Evolutionary conservation across 2,113 vertebrate genomes (phyloP).

Genomic region (Recurvirostra avosetta): DNA sequence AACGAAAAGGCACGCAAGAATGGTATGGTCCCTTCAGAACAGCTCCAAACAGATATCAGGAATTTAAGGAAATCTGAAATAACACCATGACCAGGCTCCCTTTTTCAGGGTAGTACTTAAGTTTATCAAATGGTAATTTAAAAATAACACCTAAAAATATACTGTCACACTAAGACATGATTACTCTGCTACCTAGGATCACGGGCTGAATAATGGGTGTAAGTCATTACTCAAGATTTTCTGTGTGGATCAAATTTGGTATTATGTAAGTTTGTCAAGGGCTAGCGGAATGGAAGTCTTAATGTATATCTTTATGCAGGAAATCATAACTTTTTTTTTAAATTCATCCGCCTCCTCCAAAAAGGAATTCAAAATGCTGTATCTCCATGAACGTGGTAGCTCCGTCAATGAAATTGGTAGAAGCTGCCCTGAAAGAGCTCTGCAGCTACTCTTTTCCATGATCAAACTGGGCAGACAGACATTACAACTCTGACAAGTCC

Average conservation of each 20-base stretch:
- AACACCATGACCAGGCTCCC: not conserved
- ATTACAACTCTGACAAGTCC: not conserved
- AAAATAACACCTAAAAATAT: not conserved
- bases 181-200: not conserved
- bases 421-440: not conserved
- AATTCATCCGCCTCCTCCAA: fast-evolving
- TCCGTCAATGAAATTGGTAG: not conserved
- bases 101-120: not conserved
- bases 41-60: not conserved
- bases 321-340: not conserved
- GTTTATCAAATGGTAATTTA: not conserved
- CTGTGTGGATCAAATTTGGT: not conserved
- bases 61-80: not conserved
- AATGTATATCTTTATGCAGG: not conserved
- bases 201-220: not conserved
- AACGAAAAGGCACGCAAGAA: not conserved
- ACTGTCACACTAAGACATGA: not conserved
- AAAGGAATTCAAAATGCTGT: not conserved
- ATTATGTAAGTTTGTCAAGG: not conserved
- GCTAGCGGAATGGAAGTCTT: not conserved
- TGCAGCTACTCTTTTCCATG: not conserved
- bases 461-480: not conserved
- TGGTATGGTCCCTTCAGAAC: not conserved
- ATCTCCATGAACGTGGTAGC: not conserved
- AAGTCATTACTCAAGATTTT: not conserved